Evolutionary conservation across 2,797 vertebrate genomes (phyloP), one percentile per base, ranked within the genome.

Genomic region (Chloroceryle amazona): DNA sequence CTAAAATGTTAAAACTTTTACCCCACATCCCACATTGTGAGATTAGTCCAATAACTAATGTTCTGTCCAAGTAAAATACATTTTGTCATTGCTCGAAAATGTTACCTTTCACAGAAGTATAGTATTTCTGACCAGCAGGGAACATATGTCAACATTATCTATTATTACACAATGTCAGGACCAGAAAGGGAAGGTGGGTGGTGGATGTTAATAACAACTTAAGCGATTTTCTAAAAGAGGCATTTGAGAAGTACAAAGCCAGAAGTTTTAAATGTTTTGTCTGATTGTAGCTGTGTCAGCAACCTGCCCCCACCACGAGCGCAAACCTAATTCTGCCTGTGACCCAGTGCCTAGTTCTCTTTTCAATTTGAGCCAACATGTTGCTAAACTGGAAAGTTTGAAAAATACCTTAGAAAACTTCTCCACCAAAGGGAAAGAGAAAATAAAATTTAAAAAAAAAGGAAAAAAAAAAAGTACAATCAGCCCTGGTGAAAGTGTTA

Each of bases 11-110:
- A 98, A 98, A 98, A 98, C 98, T 98, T 98, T 98, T 98, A 98
- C 98, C 98, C 98, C 98, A 97, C 98, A 98, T 98, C 98, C 97
- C 98, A 98, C 98, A 98, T 98, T 97, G 98, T 98, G 98, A 97
- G 98, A 99, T 98, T 98, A 99, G 98, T 99, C 98, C 99, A 98
- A 98, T 98, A 98, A 98, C 98, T 98, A 97, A 98, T 92, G 97
- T 97, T 95, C 90, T 93, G 93, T 99, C 99, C 99, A 99, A 99
- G 97, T 97, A 98, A 99, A 99, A 99, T 98, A 99, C 98, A 99
- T 99, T 99, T 99, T 98, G 98, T 99, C 99, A 99, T 99, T 98
- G 98, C 98, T 99, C 98, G 98, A 99, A 99, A 99, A 99, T 98
- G 99, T 99, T 99, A 99, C 99, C 99, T 99, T 99, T 99, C 97